A percentile compares a stretch with the other conserved stretches of the same genome.
Conservation (phyloP, 35 echinoderm and acorn worm genomes). For the Patiria miniata region DNA sequence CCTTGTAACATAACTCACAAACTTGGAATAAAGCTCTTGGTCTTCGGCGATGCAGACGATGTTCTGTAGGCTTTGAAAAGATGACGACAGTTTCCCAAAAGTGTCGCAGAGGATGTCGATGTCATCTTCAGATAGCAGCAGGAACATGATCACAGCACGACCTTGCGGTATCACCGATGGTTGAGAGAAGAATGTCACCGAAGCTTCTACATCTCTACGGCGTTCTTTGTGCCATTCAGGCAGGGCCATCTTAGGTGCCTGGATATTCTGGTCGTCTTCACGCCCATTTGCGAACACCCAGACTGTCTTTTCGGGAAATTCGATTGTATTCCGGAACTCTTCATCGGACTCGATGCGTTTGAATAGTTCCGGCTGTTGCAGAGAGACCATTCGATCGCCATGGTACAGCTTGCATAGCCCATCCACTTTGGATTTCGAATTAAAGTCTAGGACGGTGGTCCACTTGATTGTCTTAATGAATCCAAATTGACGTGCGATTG, state of each 20-base stretch:
- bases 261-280: slow-evolving; percentile 22
- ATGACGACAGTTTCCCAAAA: slow-evolving; percentile 63
- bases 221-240: slow-evolving; percentile 56
- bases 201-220: slow-evolving; percentile 40
- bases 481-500: background rate
- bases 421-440: slow-evolving; percentile 34
- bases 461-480: slow-evolving; percentile 46
- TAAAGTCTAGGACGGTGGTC: slow-evolving; percentile 47
- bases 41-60: slow-evolving; percentile 54
- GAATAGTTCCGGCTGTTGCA: background rate
- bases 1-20: slow-evolving; percentile 27
- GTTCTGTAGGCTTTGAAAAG: slow-evolving; percentile 40
- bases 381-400: background rate
- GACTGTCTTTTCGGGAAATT: background rate
- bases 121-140: slow-evolving; percentile 49
- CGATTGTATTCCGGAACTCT: background rate
- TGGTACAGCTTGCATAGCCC: slow-evolving; percentile 30
- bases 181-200: slow-evolving; percentile 53
- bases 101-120: slow-evolving; percentile 57
- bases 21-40: background rate
- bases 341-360: background rate
- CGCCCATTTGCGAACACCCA: slow-evolving; percentile 66
- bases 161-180: slow-evolving; percentile 35
- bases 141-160: slow-evolving; percentile 48
- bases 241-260: background rate